phyloP scores from a whole-genome alignment of 2,113 vertebrate genomes.

The Odobenus rosmarus region DNA sequence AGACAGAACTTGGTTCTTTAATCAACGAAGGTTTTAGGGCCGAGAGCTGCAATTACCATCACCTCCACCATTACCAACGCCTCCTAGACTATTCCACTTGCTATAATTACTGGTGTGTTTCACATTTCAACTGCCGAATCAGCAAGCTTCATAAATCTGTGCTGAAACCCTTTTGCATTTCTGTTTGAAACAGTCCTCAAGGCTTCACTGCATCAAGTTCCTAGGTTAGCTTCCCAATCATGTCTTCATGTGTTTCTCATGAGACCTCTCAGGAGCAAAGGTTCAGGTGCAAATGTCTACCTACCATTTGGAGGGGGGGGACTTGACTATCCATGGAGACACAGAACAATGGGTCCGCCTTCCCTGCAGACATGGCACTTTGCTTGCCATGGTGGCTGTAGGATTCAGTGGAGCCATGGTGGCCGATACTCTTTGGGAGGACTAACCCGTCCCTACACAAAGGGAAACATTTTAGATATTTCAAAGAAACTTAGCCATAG shows the following conservation, averaged over 20 bases:
- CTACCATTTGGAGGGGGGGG: too few species aligned
- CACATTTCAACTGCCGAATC: too few species aligned
- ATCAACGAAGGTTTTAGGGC: accelerated
- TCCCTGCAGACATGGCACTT: accelerated
- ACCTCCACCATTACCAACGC: too few species aligned
- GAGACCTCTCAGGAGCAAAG: neutral
- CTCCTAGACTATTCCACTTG: accelerated
- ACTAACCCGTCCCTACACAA: accelerated
- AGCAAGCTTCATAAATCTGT: neutral
- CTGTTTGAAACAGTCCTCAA: neutral
- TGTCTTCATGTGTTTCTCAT: neutral
- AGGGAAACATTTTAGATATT: neutral
- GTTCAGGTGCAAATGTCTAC: accelerated
- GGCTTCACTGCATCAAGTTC: neutral
- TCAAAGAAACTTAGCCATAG: neutral
- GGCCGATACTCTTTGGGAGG: accelerated
- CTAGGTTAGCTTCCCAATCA: neutral
- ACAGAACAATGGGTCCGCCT: accelerated
- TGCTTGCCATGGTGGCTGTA: accelerated
- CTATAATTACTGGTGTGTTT: neutral
- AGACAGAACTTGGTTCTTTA: neutral
- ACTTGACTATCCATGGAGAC: accelerated
- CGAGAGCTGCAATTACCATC: accelerated
- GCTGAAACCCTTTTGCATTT: neutral
- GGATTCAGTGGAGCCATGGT: accelerated